These are phyloP conservation scores for Dolichoris vasculosae DNA, from an alignment of 1,140 invertebrate species.

Conservation along the genomic window DNA sequence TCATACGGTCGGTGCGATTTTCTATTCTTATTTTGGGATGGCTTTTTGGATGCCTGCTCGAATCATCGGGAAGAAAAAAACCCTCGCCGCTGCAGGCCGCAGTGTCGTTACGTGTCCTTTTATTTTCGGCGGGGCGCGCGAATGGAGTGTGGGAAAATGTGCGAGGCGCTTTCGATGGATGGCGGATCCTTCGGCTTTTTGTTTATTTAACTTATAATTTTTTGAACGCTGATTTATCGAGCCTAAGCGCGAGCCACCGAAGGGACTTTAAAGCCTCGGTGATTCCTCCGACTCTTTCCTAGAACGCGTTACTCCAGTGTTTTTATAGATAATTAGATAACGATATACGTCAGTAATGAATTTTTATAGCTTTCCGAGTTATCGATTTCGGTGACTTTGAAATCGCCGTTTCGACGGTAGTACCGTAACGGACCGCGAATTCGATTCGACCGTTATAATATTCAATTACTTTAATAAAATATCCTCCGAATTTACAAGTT, in stretches of 20 bases:
- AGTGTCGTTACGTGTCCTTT: conserved; percentile 44
- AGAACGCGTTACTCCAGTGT: not conserved
- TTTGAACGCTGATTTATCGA: conserved; percentile 14
- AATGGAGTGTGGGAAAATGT: conserved; percentile 23
- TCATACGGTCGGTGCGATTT: not conserved
- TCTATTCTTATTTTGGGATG: not conserved
- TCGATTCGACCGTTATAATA: not conserved
- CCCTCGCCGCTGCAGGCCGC: not conserved
- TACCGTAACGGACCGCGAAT: not conserved
- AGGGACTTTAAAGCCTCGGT: not conserved
- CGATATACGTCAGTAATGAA: not conserved
- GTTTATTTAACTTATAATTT: conserved; percentile 29
- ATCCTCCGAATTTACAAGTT: too few relatives aligned
- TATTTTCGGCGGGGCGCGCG: conserved; percentile 21
- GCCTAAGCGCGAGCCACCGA: not conserved
- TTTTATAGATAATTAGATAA: conserved; percentile 3
- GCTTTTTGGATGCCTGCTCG: not conserved
- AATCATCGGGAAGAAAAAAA: conserved; percentile 34
- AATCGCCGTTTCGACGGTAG: not conserved
- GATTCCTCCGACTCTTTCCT: not conserved
- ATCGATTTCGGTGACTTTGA: not conserved
- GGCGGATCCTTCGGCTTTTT: conserved; percentile 1
- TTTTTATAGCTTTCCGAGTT: not conserved
- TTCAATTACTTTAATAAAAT: not conserved
- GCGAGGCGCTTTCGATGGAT: not conserved